Evolutionary conservation across 2,797 vertebrate genomes (phyloP), one percentile per base, ranked within the genome.

Genomic region (Scolopax bukidnonensis): DNA sequence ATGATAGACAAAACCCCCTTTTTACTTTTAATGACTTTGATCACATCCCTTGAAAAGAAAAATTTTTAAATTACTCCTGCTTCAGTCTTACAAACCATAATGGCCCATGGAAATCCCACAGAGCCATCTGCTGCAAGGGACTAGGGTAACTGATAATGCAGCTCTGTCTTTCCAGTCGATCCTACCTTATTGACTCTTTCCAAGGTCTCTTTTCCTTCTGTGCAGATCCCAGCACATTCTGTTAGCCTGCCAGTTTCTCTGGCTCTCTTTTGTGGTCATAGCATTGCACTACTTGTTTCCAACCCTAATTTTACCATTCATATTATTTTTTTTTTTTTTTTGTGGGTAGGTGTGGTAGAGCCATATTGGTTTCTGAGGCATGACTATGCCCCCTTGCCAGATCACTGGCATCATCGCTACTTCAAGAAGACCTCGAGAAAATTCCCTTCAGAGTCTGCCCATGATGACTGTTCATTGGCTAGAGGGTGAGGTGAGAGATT

Each of bases 341-440:
- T 76, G 73, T 73, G 88, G 69, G 30, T 82, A 48, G 50, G 63
- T 84, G 47, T 91, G 89, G 83, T 53, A 84, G 53, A 78, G 28
- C 51, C 70, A 10, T 9, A 16, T 56, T 90, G 85, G 69, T 79
- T 96, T 95, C 81, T 30, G 67, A 95, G 80, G 54, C 32, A 90
- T 56, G 70, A 67, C 63, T 79, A 47, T 47, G 4, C 17, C 10
- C 27, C 16, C 23, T 82, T 79, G 74, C 56, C 80, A 82, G 60
- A 82, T 88, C 80, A 77, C 60, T 89, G 56, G 70, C 60, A 94
- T 90, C 86, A 45, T 77, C 59, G 73, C 90, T 76, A 60, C 51
- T 94, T 82, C 74, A 48, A 73, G 63, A 43, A 82, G 84, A 63
- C 74, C 51, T 93, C 2, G 32, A 92, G 86, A 96, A 97, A 96